Evolutionary conservation across 2,113 vertebrate genomes (phyloP).

Genomic region (Nerophis ophidion): DNA sequence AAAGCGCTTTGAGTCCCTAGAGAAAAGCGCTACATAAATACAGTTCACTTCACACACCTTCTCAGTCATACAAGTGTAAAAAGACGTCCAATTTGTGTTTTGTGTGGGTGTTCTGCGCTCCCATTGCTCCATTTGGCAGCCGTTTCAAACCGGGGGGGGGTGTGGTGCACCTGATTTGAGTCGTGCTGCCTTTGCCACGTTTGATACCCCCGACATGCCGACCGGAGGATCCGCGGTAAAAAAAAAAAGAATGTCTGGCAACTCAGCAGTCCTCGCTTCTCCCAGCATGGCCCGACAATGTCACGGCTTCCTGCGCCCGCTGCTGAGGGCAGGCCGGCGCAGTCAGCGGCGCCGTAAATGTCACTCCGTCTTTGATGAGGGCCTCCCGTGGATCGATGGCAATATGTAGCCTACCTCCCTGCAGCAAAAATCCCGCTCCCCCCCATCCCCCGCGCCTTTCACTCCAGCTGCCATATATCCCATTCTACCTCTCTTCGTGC

Average conservation of each 20-base stretch:
- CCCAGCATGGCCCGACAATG: constrained; percentile 40
- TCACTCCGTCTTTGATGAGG: constrained; percentile 56
- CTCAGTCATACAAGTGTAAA: too few species aligned
- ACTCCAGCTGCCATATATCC: constrained; percentile 15
- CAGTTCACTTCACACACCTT: too few species aligned
- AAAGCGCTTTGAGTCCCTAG: too few species aligned
- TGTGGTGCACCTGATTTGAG: too few species aligned
- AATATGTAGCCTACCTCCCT: constrained; percentile 56
- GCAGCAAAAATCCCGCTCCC: constrained; percentile 31
- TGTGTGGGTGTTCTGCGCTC: too few species aligned
- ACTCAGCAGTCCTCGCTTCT: constrained; percentile 38
- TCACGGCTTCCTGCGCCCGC: constrained; percentile 35
- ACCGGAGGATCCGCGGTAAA: constrained; percentile 26
- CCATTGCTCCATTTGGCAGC: too few species aligned
- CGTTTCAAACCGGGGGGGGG: too few species aligned
- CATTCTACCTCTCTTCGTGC: constrained; percentile 12
- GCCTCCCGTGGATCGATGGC: constrained; percentile 62
- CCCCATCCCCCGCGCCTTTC: constrained; percentile 12
- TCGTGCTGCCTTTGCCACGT: too few species aligned
- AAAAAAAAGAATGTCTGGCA: constrained; percentile 22
- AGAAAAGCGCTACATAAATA: too few species aligned
- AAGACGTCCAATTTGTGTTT: too few species aligned
- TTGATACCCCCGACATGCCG: not conserved
- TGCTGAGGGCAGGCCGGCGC: constrained; percentile 29
- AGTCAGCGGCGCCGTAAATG: constrained; percentile 52